These are phyloP conservation scores for Heliconius ethilla DNA, from an alignment of 2,888 invertebrate genomes.

Conservation along the genomic window DNA sequence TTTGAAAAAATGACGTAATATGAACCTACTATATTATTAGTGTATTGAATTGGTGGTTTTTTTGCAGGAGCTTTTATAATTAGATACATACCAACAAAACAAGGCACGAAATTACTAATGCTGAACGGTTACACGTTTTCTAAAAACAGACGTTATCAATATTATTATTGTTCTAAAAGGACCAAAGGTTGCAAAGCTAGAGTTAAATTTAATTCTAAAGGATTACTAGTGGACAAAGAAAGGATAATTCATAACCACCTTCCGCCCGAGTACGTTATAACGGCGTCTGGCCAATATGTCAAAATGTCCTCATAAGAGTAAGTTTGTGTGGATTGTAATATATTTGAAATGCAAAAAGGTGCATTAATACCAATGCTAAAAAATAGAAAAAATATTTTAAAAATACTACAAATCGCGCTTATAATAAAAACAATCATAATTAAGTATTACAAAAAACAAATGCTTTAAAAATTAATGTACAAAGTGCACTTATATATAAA, in stretches of 20 bases:
- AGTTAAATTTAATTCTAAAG: slow-evolving; percentile 34
- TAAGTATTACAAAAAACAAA: background rate
- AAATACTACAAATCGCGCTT: background rate
- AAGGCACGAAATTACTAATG: slow-evolving; percentile 36
- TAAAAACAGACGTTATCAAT: slow-evolving; percentile 30
- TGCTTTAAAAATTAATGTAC: background rate
- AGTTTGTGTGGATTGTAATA: background rate
- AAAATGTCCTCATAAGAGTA: slow-evolving; percentile 37
- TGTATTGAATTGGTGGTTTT: background rate
- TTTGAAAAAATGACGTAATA: background rate
- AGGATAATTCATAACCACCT: slow-evolving; percentile 47
- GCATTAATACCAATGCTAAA: background rate
- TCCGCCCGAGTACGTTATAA: slow-evolving; percentile 48
- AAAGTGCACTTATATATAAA: background rate
- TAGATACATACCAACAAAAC: slow-evolving; percentile 9
- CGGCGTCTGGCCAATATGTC: slow-evolving; percentile 30
- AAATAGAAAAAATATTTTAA: background rate
- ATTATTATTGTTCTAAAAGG: slow-evolving; percentile 50
- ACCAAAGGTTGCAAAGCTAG: slow-evolving; percentile 50
- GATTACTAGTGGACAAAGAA: slow-evolving; percentile 16
- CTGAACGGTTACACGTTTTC: slow-evolving; percentile 40
- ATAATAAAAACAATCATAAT: background rate
- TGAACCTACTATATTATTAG: background rate
- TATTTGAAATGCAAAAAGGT: background rate
- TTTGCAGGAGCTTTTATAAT: slow-evolving; percentile 1